Percentiles rank a stretch among this genome's conserved stretches.
phyloP scores from a whole-genome alignment of 2,888 invertebrate genomes.

The Nemotelus pantherinus region DNA sequence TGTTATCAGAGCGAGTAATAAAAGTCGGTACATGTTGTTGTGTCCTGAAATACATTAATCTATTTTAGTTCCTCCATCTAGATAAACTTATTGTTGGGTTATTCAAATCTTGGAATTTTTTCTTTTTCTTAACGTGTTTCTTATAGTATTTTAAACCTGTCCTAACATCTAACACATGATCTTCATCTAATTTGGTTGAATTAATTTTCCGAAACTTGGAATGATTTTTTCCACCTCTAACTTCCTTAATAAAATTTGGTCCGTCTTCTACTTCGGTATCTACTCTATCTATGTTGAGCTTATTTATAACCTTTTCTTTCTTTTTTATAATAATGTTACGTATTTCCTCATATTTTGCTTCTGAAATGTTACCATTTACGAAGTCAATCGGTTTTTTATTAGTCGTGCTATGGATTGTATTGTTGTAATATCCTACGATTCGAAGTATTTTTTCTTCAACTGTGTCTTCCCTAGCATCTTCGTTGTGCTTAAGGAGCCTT shows the following conservation, averaged over 20 bases:
- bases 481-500: slow-evolving; percentile 1
- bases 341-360: background rate
- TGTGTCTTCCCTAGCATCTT: slow-evolving; percentile 1
- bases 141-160: slow-evolving; percentile 22
- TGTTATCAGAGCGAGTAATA: too few species aligned
- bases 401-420: slow-evolving; percentile 24
- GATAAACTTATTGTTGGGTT: too few species aligned
- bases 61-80: too few species aligned
- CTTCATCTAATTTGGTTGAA: slow-evolving; percentile 18
- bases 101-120: too few species aligned
- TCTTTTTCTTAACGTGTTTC: background rate
- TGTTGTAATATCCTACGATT: slow-evolving; percentile 3
- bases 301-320: slow-evolving; percentile 19
- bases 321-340: slow-evolving; percentile 3
- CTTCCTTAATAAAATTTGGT: slow-evolving; percentile 22
- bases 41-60: background rate
- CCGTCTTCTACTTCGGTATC: slow-evolving; percentile 12
- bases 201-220: slow-evolving; percentile 15
- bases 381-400: slow-evolving; percentile 11
- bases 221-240: too few species aligned
- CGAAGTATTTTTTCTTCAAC: background rate
- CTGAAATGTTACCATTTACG: slow-evolving; percentile 3
- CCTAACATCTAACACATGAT: slow-evolving; percentile 15
- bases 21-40: background rate
- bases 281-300: background rate